A percentile compares a stretch with the other conserved stretches of the same genome.
Evolutionary conservation across 2,113 vertebrate species (phyloP).

Genomic region (Burhinus oedicnemus): DNA sequence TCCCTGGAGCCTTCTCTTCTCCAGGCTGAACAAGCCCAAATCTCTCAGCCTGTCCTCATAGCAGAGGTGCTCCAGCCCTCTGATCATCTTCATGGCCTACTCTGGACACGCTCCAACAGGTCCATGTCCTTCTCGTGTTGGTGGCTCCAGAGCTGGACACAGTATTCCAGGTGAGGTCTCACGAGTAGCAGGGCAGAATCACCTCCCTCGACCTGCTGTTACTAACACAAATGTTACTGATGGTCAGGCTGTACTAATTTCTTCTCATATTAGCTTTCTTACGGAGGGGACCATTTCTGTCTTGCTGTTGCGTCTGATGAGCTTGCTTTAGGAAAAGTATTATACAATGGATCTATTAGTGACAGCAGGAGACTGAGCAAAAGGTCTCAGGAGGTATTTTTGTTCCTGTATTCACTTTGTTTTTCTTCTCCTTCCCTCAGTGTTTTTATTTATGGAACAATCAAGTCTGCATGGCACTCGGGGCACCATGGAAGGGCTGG

Average conservation of each 20-base stretch:
- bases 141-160: no score
- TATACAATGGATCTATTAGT: background rate
- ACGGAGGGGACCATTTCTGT: background rate
- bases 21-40: no score
- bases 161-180: no score
- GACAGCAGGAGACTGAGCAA: background rate
- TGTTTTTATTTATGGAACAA: background rate
- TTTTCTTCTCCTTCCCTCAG: background rate
- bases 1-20: no score
- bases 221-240: background rate
- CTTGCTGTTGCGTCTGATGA: background rate
- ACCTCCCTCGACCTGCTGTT: no score
- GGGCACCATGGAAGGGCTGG: background rate
- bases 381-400: background rate
- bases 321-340: background rate
- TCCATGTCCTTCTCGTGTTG: no score
- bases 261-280: background rate
- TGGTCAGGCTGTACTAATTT: background rate
- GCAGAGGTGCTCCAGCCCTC: no score
- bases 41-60: no score
- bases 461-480: background rate
- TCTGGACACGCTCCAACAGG: no score
- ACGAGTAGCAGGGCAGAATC: no score
- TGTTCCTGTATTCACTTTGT: background rate
- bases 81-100: no score